These are phyloP conservation scores for Phyllostomus hastatus DNA, from an alignment of 2,113 vertebrate species.

Conservation along the genomic window DNA sequence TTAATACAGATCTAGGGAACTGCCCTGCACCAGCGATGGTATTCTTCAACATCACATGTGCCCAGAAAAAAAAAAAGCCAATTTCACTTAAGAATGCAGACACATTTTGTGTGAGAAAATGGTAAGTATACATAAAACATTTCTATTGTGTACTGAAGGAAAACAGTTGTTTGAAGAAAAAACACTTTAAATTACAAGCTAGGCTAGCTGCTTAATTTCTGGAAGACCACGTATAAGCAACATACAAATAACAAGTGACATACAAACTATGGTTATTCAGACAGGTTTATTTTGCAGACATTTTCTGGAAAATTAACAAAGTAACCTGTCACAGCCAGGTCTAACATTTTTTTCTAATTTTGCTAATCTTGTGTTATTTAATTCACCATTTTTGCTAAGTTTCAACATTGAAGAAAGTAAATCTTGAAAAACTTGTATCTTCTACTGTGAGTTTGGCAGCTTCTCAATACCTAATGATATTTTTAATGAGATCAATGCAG, in stretches of 20 bases:
- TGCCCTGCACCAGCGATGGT: background rate
- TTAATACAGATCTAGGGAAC: background rate
- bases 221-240: background rate
- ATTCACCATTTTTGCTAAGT: background rate
- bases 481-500: background rate
- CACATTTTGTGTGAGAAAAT: background rate
- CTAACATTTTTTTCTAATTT: background rate
- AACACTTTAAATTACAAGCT: background rate
- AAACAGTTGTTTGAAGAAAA: background rate
- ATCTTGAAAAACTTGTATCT: background rate
- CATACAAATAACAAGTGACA: background rate
- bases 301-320: background rate
- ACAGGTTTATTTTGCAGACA: background rate
- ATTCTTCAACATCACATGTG: background rate
- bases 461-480: background rate
- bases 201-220: background rate
- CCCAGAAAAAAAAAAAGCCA: background rate
- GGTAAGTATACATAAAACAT: background rate
- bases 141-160: background rate
- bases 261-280: background rate
- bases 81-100: background rate
- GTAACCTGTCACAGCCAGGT: background rate
- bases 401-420: background rate
- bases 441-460: background rate
- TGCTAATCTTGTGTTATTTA: background rate